Evolutionary conservation across 2,888 invertebrate species (phyloP), one percentile per base, ranked within the genome.

Genomic region (Andrena minutula): DNA sequence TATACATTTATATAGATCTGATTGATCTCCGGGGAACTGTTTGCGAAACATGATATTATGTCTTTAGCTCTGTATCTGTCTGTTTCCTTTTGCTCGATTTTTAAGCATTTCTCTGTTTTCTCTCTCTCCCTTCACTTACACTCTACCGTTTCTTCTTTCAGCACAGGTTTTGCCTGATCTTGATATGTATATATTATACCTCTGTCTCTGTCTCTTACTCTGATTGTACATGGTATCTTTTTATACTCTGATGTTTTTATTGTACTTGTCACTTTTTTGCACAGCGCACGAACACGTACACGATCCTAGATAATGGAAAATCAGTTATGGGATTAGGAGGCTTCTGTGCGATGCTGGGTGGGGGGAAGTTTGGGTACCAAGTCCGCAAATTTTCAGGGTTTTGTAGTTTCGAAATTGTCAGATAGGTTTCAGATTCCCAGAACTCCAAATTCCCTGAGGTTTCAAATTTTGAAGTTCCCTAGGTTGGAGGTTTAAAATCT

Each of bases 151-250:
- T 85, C 75, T 80, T 85, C 84, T 88, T 89, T 81, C 88, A 90
- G 88, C 91, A 87, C 88, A 89, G 87, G 88, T 87, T 41, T 41
- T 91, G 91, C 90, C 89, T 91, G 86, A 89, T 53, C 80, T 81
- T 86, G 73, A 82, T 66, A 58, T 75, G 65, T 71, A 41, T 26
- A 73, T 58, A 58, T 41, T 68, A 72, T 58, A 71, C n/a, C 2
- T 70, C 23, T 75, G 49, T 49, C n/a, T 35, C 12, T 32, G 23
- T 41, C 28, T 61, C 8, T 73, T 28, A 63, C 68, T 76, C 28
- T 76, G 53, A 73, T 66, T 73, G 68, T 65, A 76, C 56, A 49
- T 49, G 41, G 41, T 65, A 30, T 53, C 32, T 63, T 75, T 53
- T 66, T 73, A 68, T 12, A 68, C 35, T 65, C 73, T 70, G 47